Base-by-base conservation (phyloP, 2,113 vertebrate species). In the Coracopsis vasa region DNA sequence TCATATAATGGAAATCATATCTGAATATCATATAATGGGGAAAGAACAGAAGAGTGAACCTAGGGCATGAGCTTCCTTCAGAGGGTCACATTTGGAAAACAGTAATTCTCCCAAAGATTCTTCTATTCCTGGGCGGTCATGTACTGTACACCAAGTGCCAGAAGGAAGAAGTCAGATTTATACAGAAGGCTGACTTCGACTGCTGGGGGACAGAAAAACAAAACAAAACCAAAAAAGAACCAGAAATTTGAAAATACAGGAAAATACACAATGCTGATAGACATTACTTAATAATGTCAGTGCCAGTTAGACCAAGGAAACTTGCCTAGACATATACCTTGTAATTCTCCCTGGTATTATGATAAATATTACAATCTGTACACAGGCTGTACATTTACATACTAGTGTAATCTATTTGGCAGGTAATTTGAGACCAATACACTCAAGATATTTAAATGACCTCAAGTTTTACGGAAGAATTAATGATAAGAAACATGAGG, bases 201-300 rank as follows among this genome's bases (percentile, higher is more conserved):
- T 80, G 71, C 41, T 61, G 29, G 33, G 56, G 33, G 35, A 58
- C 21, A 35, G 31, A 66, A 50, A 47, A 78, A 61, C 39, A 14
- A 11, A 0, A 0, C 2, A 14, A 47, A 67, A 47, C 2, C 11
- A 12, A 25, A 8, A 25, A 58, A 35, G 21, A 58, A 35, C 21
- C 29, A 47, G 73, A 61, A 54, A 69, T 51, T 21, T 80, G 62
- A 88, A 90, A 93, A 27, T 11, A 47, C 21, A 56, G 31, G 35
- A 69, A 78, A 79, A 81, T 31, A 65, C 5, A 41, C 5, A 2
- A 8, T 45, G 23, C 23, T 75, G 16, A 67, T 10, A 61, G 18
- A 23, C 16, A 33, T 67, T 35, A 35, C 29, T 56, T 65, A 41
- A 44, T 16, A 8, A 0, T n/a, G 42, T 58, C 13, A 21, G 33